Conservation (phyloP, 2,888 invertebrate species). For the Graphium colonna region DNA sequence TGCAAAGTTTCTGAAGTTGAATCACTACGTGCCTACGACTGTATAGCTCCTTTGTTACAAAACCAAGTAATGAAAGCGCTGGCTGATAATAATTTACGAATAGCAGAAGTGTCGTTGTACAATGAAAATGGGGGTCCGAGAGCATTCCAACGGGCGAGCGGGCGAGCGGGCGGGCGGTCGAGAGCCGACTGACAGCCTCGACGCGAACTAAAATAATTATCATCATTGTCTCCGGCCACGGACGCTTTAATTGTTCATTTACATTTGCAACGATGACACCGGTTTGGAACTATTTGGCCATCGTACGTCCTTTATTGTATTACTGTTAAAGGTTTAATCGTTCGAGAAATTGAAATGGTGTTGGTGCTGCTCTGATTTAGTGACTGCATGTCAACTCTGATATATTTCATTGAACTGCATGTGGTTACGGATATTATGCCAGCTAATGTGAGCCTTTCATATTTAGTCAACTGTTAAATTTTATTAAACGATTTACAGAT, state of each 20-base stretch:
- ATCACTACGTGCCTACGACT: conserved; percentile 66
- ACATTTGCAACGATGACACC: conserved; percentile 79
- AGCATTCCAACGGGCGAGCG: conserved; percentile 66
- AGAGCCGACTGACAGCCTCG: conserved; percentile 69
- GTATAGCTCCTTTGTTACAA: conserved; percentile 72
- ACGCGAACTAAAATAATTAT: conserved; percentile 80
- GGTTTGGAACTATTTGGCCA: conserved; percentile 74
- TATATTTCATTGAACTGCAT: no score
- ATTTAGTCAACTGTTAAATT: no score
- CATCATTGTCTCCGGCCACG: conserved; percentile 76
- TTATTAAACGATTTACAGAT: no score
- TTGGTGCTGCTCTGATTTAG: conserved; percentile 66
- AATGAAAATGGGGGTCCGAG: conserved; percentile 64
- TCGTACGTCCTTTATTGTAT: conserved; percentile 70
- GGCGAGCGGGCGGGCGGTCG: conserved; percentile 58
- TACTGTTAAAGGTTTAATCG: conserved; percentile 75
- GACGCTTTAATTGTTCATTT: conserved; percentile 79
- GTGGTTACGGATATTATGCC: no score
- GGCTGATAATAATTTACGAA: conserved; percentile 79
- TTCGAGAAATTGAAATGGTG: conserved; percentile 76
- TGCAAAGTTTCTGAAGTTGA: conserved; percentile 64
- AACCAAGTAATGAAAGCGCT: conserved; percentile 75
- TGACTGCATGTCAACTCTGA: conserved; percentile 30
- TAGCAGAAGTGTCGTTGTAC: conserved; percentile 78
- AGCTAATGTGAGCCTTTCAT: no score